phyloP scores from a whole-genome alignment of 2,888 invertebrate species.

The Xestia sexstrigata region DNA sequence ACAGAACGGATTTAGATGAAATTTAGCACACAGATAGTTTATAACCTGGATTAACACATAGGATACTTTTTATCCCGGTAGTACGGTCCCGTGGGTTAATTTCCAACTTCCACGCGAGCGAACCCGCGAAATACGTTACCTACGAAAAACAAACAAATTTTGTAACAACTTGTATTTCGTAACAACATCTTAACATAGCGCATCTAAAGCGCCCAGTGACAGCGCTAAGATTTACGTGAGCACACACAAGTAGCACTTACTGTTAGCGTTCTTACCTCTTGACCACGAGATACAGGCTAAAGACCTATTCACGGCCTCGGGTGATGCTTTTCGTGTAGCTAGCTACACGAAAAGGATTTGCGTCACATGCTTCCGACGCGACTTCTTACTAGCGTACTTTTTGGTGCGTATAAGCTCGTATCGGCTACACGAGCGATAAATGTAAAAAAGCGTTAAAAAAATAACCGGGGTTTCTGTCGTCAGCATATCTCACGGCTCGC shows the following conservation, averaged over 20 bases:
- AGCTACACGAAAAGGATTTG: not conserved
- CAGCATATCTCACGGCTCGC: not conserved
- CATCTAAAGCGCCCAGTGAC: slow-evolving; percentile 33
- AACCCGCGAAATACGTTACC: too few species aligned
- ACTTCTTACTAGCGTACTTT: not conserved
- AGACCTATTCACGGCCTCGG: not conserved
- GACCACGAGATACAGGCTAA: not conserved
- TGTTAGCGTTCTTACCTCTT: slow-evolving; percentile 8
- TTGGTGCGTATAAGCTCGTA: not conserved
- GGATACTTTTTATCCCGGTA: too few species aligned
- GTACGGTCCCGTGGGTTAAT: too few species aligned
- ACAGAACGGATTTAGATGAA: too few species aligned
- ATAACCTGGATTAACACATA: too few species aligned
- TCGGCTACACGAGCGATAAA: too few species aligned
- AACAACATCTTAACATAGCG: slow-evolving; percentile 35
- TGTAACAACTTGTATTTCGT: not conserved
- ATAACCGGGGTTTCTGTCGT: too few species aligned
- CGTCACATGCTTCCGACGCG: not conserved
- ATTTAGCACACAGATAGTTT: too few species aligned
- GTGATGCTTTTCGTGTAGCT: not conserved
- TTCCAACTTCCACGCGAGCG: too few species aligned
- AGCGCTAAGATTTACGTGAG: slow-evolving; percentile 56
- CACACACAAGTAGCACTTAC: slow-evolving; percentile 37
- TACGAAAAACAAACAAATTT: too few species aligned
- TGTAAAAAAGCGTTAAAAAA: too few species aligned